Conservation (phyloP, 2,113 vertebrate species). For the Camelus bactrianus region DNA sequence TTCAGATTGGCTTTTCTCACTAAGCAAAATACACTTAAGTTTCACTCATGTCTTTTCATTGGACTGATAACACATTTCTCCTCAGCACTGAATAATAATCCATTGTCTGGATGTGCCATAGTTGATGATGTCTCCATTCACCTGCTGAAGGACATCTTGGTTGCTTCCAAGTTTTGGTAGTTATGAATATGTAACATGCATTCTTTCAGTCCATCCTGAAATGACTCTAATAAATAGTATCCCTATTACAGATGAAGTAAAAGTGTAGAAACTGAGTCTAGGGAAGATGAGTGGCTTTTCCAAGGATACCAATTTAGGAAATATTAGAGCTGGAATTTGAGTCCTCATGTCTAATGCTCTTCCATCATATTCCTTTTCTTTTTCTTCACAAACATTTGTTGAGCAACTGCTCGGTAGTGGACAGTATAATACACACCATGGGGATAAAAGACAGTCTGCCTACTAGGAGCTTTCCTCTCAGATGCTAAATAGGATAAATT, state of each 20-base stretch:
- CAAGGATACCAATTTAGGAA: neutral
- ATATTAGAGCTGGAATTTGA: neutral
- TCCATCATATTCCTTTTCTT: neutral
- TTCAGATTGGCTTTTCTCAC: neutral
- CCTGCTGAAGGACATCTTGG: neutral
- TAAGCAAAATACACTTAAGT: neutral
- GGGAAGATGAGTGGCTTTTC: neutral
- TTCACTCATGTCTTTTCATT: neutral
- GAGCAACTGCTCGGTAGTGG: neutral
- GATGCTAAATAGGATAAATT: neutral
- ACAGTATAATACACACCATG: rapidly evolving
- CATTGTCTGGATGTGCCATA: neutral
- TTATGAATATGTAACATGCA: neutral
- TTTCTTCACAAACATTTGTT: neutral
- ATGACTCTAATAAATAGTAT: neutral
- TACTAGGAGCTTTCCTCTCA: neutral
- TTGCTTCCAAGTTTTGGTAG: neutral
- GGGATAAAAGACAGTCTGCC: neutral
- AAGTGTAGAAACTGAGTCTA: neutral
- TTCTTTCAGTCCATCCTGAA: neutral
- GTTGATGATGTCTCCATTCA: neutral
- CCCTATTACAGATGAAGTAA: neutral
- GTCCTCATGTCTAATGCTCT: neutral
- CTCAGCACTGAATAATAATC: neutral
- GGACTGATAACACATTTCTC: neutral